Evolutionary conservation across 1,140 invertebrate species (phyloP), one percentile per base, ranked within the genome.

Genomic region (Oryzaephilus surinamensis): DNA sequence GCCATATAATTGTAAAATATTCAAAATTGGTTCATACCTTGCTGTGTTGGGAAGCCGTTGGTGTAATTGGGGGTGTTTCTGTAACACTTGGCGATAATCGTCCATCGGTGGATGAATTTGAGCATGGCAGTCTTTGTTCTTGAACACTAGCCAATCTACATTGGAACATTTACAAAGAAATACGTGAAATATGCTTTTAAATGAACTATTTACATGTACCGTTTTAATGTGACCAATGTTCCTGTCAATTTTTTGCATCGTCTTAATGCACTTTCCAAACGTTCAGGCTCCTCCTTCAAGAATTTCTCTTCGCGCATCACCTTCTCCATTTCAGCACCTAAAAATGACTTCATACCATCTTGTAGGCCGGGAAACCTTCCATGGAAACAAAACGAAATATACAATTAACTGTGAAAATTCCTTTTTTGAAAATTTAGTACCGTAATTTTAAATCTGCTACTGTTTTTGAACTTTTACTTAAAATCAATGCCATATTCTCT

Each of bases 221-320:
- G 83, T 77, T 97, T 97, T 13, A 98, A 68, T 30, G 92, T 97
- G 27, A 96, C 92, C 45, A 98, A 70, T 23, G 92, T 97, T 41
- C 91, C 90, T 6, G 93, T 97, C 8, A 98, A 66, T 61, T 97
- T 96, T 67, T 97, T 97, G 70, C 93, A 97, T 40, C 91, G 74
- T 51, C 85, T 77, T 33, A 97, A 65, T 26, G 89, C 87, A 46
- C 79, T 84, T 57, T 97, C 94, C 23, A 97, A 61, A 42, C 87
- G 72, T 57, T 93, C 88, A 0, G 93, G 92, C 62, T 97, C 91
- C 60, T 96, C 90, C 63, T 93, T 93, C 19, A 97, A 66, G 70
- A 96, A 95, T 73, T 90, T 95, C 70, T 97, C 91, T 69, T 97
- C 91, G 17, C 80, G 72, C 21, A 93, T 82, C 27, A 95, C 81